Base-by-base conservation (phyloP, 2,797 vertebrate genomes). In the Siniperca scherzeri region DNA sequence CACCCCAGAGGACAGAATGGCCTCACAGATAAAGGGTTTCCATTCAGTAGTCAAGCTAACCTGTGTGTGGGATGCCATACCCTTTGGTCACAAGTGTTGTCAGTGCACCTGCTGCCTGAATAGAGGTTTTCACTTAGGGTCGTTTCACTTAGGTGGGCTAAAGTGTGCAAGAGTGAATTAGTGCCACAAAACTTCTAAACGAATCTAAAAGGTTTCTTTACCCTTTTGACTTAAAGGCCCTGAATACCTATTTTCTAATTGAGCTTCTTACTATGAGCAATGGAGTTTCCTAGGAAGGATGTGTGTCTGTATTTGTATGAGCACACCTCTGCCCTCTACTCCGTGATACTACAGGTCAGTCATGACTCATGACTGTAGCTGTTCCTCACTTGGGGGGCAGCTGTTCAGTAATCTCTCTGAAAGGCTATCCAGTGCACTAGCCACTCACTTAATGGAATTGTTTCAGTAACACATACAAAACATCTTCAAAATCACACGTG, bases 361-460 rank as follows among this genome's bases (percentile, higher is more conserved):
- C 79, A 71, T 80, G 82, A 66, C 83, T 89, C 89, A 88, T 90
- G 92, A 91, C 90, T 69, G 73, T 80, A 82, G 87, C 82, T 25
- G 89, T 89, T 70, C 82, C 83, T 84, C 73, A 69, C 82, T 73
- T 82, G 71, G 91, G 87, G 90, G 84, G 77, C 91, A 94, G 94
- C 93, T 94, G 92, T 89, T 93, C 83, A 88, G 91, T 93, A 94
- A 95, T 96, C 90, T 93, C 83, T 92, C 91, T 94, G 92, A 96
- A 87, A 95, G 94, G 91, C 86, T 86, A 89, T 91, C 84, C 83
- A 78, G 59, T 80, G 71, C 78, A 86, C 77, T 19, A 78, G 83
- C 84, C 85, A 84, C 77, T 89, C 88, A 74, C 90, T 87, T 95
- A 95, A 95, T 92, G 91, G 83, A 93, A 94, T 88, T 87, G 81